Evolutionary conservation across 2,113 vertebrate species (phyloP), one percentile per base, ranked within the genome.

Genomic region (Tychaedon coryphoeus): DNA sequence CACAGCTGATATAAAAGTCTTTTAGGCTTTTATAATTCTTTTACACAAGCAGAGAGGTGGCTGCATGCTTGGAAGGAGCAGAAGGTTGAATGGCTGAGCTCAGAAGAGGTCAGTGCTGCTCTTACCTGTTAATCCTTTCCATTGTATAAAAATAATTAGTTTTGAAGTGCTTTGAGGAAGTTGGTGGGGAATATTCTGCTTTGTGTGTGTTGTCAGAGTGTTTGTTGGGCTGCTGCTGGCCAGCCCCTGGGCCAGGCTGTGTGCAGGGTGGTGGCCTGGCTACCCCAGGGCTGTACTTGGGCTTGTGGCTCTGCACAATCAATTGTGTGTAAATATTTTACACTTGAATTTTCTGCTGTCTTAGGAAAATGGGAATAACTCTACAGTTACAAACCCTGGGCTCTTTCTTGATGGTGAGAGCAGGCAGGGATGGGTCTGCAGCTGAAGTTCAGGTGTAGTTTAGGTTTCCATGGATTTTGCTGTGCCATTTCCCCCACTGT

Each of bases 401-500:
- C 9, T n/a, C 10, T 40, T 28, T n/a, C 10, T 22, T 24, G 15
- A 5, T 16, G 14, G n/a, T 4, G 10, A 18, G 8, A 31, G 5
- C 3, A 9, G 24, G 7, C 24, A 13, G 50, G 31, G 43, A 5
- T 9, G 33, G 4, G 5, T 1, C 5, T 15, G 25, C 1, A 31
- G 70, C 0, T 6, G 19, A 24, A 23, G 20, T 24, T 19, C 2
- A 8, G 11, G 7, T 26, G 2, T 6, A 8, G 6, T 19, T 83
- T 19, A 6, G 11, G 4, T 2, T 10, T 36, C 28, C 1, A 0
- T 3, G 19, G 43, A 3, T 53, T 75, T 72, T 79, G 43, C 7
- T 76, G 2, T 13, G 7, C 1, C 0, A 0, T 19, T 79, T 40
- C 22, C 22, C 9, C 6, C 1, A 0, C 8, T 0, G 0, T 10